Base-by-base conservation (phyloP, 1,140 invertebrate species). In the Drosophila auraria region DNA sequence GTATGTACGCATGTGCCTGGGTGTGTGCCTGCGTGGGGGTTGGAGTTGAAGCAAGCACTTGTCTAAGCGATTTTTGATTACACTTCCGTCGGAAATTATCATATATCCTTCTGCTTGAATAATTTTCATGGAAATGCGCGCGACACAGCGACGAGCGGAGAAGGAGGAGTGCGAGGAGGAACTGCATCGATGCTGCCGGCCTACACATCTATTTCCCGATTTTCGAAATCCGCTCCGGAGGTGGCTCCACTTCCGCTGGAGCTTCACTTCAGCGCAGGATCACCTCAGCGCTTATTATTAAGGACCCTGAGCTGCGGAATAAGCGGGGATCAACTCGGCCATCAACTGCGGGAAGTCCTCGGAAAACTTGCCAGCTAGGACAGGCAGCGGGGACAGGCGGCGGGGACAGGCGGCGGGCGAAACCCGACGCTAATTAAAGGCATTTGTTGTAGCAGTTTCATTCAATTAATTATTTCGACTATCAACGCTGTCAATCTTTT, bases 51-150 rank as follows among this genome's bases (percentile, higher is more conserved):
- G 36, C 69, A 58, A 60, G 38, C 44, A 57, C 47, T 91, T 83
- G 91, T 91, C 92, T 93, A 93, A 93, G 92, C 92, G 92, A 93
- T 93, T 93, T 93, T 93, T 93, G 92, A 93, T 93, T 93, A 93
- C 92, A 92, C 87, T 93, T 93, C 92, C 92, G 92, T 65, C 92
- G 92, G 92, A 93, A 93, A 93, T 93, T 93, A 93, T 93, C 92
- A 93, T 93, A 93, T 91, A 93, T 92, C 90, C 92, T 93, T 93
- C 90, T 92, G 82, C 91, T 87, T 91, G 92, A 93, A 92, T 93
- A 91, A 92, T 90, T 93, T 92, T 83, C 72, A 89, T 91, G 69
- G 71, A 86, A 72, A 90, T 77, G 79, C 79, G 82, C 78, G 78
- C 72, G 87, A 80, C 74, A 63, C 50, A 27, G 50, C 50, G 36